Percentiles rank a stretch among this genome's conserved stretches.
Conservation (phyloP, 1,140 invertebrate genomes). For the Lanistes nyassanus region DNA sequence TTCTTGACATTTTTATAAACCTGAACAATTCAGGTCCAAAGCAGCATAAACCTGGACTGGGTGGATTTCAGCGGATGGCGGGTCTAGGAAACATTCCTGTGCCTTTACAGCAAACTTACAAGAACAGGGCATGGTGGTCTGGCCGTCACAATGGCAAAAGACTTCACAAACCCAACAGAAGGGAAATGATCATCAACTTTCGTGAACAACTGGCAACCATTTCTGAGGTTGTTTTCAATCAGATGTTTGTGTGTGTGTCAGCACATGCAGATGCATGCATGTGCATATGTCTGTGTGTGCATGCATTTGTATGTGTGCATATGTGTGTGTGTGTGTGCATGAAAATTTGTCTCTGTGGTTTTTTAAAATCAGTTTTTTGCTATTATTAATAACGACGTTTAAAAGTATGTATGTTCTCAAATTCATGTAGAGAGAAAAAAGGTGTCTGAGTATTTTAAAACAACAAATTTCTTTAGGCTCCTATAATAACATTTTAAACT, state of each 20-base stretch:
- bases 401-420: too few relatives aligned
- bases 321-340: slow-evolving; percentile 6
- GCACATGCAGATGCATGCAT: not conserved
- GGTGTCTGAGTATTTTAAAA: too few relatives aligned
- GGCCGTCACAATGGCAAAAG: slow-evolving; percentile 38
- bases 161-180: slow-evolving; percentile 44
- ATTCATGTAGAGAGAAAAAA: too few relatives aligned
- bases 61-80: slow-evolving; percentile 38
- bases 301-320: not conserved
- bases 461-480: too few relatives aligned
- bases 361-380: too few relatives aligned
- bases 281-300: not conserved
- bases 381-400: too few relatives aligned
- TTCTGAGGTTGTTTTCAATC: slow-evolving; percentile 40
- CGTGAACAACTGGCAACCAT: slow-evolving; percentile 54
- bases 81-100: slow-evolving; percentile 45
- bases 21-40: slow-evolving; percentile 41
- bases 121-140: slow-evolving; percentile 54
- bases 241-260: not conserved
- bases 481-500: too few relatives aligned
- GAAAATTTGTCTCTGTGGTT: not conserved
- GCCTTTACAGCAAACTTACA: slow-evolving; percentile 51
- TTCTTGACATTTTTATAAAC: not conserved
- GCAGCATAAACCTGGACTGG: slow-evolving; percentile 42
- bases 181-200: slow-evolving; percentile 46